Conservation (phyloP, 23 tunicate genomes). For the Phallusia fumigata region DNA sequence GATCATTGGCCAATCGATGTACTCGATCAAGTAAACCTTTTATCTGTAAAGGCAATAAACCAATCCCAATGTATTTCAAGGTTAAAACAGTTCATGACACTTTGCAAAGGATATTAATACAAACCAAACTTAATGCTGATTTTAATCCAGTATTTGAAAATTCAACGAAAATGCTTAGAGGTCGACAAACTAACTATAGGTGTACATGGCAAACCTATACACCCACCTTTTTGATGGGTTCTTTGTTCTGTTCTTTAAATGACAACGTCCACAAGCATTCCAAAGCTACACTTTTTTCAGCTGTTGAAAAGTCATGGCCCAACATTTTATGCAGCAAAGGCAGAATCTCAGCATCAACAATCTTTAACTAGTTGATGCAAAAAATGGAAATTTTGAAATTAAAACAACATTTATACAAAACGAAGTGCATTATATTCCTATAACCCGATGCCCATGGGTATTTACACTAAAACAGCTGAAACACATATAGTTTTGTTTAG, state of each 20-base stretch:
- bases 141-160: no score
- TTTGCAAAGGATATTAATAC: no score
- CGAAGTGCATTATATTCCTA: no score
- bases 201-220: no score
- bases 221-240: conserved; percentile 57
- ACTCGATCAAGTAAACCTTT: conserved; percentile 35
- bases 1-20: not conserved
- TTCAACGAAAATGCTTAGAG: no score
- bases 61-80: no score
- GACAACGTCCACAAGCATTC: conserved; percentile 75
- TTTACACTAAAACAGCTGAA: not conserved
- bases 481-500: not conserved
- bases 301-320: conserved; percentile 19
- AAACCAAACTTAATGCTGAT: no score
- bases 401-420: no score
- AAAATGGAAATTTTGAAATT: no score
- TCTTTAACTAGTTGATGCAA: conserved; percentile 11
- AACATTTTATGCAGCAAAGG: conserved; percentile 34
- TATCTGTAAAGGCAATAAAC: conserved; percentile 40
- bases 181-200: no score
- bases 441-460: no score
- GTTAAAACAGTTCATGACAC: no score
- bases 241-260: conserved; percentile 47
- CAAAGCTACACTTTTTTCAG: conserved; percentile 39
- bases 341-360: conserved; percentile 46